Percentiles rank a stretch among this genome's conserved stretches.
Conservation (phyloP, 2,797 vertebrate genomes). For the Halcyon chelicuti region DNA sequence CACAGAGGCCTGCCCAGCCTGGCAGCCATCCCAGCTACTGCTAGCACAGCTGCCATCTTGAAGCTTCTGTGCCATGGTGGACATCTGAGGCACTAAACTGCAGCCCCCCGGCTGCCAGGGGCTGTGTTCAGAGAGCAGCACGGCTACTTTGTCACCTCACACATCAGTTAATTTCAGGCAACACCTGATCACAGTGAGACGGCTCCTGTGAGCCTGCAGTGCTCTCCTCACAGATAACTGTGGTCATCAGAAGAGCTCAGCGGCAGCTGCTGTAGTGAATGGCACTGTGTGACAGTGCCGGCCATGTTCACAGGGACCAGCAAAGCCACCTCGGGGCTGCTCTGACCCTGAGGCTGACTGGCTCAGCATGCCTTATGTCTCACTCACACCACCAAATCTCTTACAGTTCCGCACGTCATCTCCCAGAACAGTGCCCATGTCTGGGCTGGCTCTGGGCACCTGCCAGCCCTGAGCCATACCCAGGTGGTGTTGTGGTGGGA, state of each 20-base stretch:
- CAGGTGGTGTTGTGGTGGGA: accelerated
- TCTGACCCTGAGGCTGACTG: not conserved
- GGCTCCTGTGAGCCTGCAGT: accelerated
- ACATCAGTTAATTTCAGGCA: not conserved
- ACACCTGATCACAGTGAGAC: not conserved
- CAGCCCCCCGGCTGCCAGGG: not conserved
- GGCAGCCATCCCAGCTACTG: accelerated
- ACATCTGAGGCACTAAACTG: not conserved
- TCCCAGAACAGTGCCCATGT: not conserved
- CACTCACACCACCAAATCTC: not conserved
- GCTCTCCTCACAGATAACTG: not conserved
- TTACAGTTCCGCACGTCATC: accelerated
- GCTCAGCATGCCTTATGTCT: not conserved
- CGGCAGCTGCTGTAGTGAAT: not conserved
- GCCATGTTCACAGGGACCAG: accelerated
- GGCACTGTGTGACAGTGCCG: accelerated
- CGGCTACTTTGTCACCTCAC: not conserved
- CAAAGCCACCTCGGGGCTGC: not conserved
- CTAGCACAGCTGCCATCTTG: not conserved
- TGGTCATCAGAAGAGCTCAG: accelerated
- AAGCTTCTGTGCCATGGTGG: accelerated
- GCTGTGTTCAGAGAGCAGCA: not conserved
- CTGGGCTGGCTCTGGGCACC: not conserved
- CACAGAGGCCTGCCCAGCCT: not conserved
- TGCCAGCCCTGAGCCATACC: not conserved